Evolutionary conservation across 1,140 invertebrate genomes (phyloP), one percentile per base, ranked within the genome.

Genomic region (Tetramorium simillimum): DNA sequence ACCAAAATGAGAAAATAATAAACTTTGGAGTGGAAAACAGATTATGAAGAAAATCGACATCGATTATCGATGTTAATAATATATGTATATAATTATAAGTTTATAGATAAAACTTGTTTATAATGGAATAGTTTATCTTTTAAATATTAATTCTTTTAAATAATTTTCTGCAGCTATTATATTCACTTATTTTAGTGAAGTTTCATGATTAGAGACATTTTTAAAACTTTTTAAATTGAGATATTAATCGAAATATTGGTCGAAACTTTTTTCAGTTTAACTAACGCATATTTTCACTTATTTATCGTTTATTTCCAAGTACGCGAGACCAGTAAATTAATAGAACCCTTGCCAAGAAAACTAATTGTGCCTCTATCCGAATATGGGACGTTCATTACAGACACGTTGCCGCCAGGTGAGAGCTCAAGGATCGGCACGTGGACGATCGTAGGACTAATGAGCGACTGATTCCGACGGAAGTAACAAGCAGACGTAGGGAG

Each of bases 381-480:
- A 21, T 65, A 40, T 40, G 62, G 33, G 33, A 7, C 28, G 28
- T 10, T 6, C 28, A 63, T 10, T 6, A 21, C 9, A 24, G 21
- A 24, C 21, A 49, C 14, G 10, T n/a, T 14, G 5, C 37, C n/a
- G 21, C 73, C 88, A 90, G 86, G 80, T 90, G 89, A 86, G 77
- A 77, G 72, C 24, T 85, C 56, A 37, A 73, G 63, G 18, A 87
- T 28, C 43, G 51, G 37, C 88, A 72, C 88, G 84, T 86, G 88
- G 56, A 76, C 65, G 58, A 75, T 53, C 62, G 58, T 56, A 24
- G 77, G 33, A 4, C 12, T 89, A 86, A 87, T 62, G 77, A 89
- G 46, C 62, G 58, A 63, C 14, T 49, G 60, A 33, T 80, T 75
- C 10, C 28, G 12, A 53, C 87, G 80, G 80, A 88, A 77, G 24